Evolutionary conservation across 2,113 vertebrate genomes (phyloP), one percentile per base, ranked within the genome.

Genomic region (Scomber colias): DNA sequence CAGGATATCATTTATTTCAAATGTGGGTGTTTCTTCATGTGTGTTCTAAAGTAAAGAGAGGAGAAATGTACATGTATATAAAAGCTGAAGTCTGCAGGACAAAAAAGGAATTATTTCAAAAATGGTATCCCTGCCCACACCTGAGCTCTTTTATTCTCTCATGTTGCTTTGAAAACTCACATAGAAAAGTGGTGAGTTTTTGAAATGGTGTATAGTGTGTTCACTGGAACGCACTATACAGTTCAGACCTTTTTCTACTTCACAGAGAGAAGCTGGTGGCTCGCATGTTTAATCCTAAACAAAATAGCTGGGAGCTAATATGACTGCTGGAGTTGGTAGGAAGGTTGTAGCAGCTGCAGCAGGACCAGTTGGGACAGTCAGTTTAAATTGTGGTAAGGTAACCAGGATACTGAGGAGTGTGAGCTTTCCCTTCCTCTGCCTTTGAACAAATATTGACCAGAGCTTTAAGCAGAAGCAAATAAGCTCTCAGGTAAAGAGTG

Each of bases 371-470:
- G 53, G 90, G 87, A 90, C 75, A 79, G 87, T 84, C 72, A 1
- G 63, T 84, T 80, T 51, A 44, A 82, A 59, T 44, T 1, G 27
- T 6, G 46, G 17, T n/a, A 40, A 59, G 76, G 92, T 92, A 91
- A 94, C 93, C 93, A 94, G 93, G 92, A 94, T 92, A 91, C 92
- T 79, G 83, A 89, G 72, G 77, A 89, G 80, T 71, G 84, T 55
- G 81, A 85, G 85, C 67, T 67, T 82, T 83, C 72, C 66, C 73
- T 72, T 90, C 83, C 80, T 72, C 71, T 71, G 69, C 15, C 67
- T 88, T 88, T 89, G 91, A 93, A 68, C 90, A 94, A 94, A 94
- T 94, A 94, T 94, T 94, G 88, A 92, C 92, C 77, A 15, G 71
- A 54, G 78, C 81, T 79, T 68, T 11, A 15, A 77, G 75, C 80